Evolutionary conservation across 2,797 vertebrate genomes (phyloP).

Genomic region (Alca torda): DNA sequence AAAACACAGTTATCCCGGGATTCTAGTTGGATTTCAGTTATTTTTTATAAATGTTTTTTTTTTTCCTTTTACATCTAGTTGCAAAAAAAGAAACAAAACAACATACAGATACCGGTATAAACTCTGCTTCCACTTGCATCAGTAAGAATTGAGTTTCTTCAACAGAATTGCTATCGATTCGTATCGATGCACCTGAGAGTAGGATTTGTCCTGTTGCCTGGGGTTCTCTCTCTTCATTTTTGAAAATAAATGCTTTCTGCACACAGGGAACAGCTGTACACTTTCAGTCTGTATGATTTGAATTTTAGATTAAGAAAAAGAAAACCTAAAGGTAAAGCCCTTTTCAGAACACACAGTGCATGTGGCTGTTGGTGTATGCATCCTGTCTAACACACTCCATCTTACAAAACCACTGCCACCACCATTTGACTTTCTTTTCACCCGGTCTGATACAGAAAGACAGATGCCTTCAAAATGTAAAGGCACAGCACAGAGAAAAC

Average conservation of each 20-base stretch:
- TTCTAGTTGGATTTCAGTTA: background rate
- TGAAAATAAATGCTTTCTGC: background rate
- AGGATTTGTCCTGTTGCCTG: background rate
- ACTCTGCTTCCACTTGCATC: background rate
- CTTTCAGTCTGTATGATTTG: background rate
- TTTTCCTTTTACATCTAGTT: background rate
- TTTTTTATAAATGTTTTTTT: background rate
- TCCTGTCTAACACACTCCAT: background rate
- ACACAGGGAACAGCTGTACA: background rate
- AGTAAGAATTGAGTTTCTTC: background rate
- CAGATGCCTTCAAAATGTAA: background rate
- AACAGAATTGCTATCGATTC: background rate
- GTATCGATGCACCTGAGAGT: background rate
- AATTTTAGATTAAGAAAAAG: conserved; percentile 6
- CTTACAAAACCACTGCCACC: background rate
- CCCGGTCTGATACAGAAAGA: background rate
- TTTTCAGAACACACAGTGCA: background rate
- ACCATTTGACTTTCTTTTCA: background rate
- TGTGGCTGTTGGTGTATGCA: background rate
- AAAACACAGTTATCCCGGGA: background rate
- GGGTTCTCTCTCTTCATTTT: background rate
- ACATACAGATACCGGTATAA: background rate
- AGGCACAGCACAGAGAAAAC: background rate
- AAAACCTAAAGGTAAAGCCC: background rate
- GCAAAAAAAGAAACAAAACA: background rate